Percentiles rank a stretch among this genome's conserved stretches.
Conservation (phyloP, 2,888 invertebrate genomes). For the Hofmannophila pseudospretella region DNA sequence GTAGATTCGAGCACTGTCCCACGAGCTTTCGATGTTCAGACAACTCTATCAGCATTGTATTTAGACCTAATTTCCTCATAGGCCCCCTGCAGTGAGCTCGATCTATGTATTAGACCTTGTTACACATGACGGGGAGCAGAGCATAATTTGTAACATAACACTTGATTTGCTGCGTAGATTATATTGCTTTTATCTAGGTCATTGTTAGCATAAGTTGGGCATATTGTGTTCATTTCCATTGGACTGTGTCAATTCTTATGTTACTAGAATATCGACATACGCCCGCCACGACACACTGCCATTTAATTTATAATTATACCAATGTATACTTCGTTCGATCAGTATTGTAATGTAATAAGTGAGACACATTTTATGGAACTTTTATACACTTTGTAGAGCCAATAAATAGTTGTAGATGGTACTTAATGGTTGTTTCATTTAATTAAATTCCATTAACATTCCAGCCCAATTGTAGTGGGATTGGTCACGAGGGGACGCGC, state of each 20-base stretch:
- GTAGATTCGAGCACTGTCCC: constrained; percentile 30
- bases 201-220: constrained; percentile 20
- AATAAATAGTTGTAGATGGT: constrained; percentile 71
- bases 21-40: constrained; percentile 40
- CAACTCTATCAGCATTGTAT: constrained; percentile 24
- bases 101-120: constrained; percentile 70
- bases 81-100: constrained; percentile 60
- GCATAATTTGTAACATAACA: constrained; percentile 41
- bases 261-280: constrained; percentile 81
- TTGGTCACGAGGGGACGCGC: constrained; percentile 40
- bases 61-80: constrained; percentile 30
- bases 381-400: constrained; percentile 56
- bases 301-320: constrained; percentile 28
- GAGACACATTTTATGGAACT: constrained; percentile 61
- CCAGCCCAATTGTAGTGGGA: constrained; percentile 59
- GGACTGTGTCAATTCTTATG: constrained; percentile 83
- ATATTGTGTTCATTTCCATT: constrained; percentile 66
- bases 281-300: constrained; percentile 71
- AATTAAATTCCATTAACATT: constrained; percentile 70
- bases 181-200: constrained; percentile 49
- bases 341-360: constrained; percentile 28
- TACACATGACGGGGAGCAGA: constrained; percentile 55
- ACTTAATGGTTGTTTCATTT: constrained; percentile 63
- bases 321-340: background rate
- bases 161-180: constrained; percentile 58